These are phyloP conservation scores for Reticulitermes speratus DNA, from an alignment of 1,140 invertebrate genomes.

Conservation along the genomic window DNA sequence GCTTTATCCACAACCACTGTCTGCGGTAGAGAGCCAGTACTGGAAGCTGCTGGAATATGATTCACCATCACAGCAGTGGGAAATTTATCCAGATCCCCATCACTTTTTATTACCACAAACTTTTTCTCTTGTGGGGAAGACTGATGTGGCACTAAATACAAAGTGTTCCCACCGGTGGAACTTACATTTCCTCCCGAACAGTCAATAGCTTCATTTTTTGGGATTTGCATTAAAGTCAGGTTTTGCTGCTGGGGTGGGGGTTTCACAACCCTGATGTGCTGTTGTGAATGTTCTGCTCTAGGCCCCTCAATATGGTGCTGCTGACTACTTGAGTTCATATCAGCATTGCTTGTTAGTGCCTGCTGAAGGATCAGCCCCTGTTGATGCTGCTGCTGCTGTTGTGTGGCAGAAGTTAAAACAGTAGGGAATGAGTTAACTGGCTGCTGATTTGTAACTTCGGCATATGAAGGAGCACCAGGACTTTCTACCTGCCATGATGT, in stretches of 20 bases:
- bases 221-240: background rate
- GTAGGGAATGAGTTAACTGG: constrained; percentile 34
- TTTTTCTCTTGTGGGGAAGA: constrained; percentile 27
- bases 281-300: background rate
- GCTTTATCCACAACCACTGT: constrained; percentile 25
- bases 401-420: constrained; percentile 47
- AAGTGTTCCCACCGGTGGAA: constrained; percentile 21
- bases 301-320: background rate
- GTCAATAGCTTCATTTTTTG: background rate
- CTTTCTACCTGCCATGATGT: constrained; percentile 49
- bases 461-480: constrained; percentile 39
- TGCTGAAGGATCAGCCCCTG: constrained; percentile 46
- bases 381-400: constrained; percentile 39
- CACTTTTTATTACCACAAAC: constrained; percentile 23
- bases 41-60: background rate
- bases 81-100: constrained; percentile 25
- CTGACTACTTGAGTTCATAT: background rate
- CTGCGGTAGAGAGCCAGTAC: background rate
- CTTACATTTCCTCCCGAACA: background rate
- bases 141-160: constrained; percentile 22
- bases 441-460: background rate
- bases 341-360: constrained; percentile 38
- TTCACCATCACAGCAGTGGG: constrained; percentile 24
- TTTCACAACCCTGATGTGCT: background rate
- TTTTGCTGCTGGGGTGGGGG: constrained; percentile 8